These are phyloP conservation scores for Chelonoidis abingdonii DNA, from an alignment of 2,113 vertebrate genomes.

Conservation along the genomic window DNA sequence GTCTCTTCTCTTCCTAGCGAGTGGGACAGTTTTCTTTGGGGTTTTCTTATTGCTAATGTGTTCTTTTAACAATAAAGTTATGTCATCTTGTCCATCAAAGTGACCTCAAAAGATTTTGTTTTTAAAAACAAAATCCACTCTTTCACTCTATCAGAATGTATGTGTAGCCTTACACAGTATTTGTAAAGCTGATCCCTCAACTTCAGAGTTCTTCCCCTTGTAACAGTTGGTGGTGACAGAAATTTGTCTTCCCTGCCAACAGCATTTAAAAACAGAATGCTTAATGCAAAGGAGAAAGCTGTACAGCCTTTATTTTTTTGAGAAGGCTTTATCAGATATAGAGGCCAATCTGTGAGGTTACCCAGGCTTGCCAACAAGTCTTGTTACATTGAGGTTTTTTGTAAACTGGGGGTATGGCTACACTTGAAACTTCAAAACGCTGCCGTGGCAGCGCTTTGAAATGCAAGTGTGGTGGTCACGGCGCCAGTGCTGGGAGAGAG, in stretches of 20 bases:
- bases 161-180: background rate
- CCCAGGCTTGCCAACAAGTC: background rate
- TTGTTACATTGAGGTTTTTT: background rate
- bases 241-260: background rate
- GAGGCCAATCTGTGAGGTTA: background rate
- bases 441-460: too few relatives aligned
- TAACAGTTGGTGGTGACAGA: background rate
- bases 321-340: background rate
- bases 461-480: too few relatives aligned
- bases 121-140: background rate
- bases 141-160: background rate
- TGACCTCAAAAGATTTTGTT: background rate
- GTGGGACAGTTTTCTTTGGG: background rate
- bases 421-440: too few relatives aligned
- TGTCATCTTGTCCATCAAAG: background rate
- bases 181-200: background rate
- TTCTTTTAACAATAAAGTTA: background rate
- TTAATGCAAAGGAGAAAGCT: background rate
- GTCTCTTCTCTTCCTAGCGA: background rate
- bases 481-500: too few relatives aligned
- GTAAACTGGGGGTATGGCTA: background rate
- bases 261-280: rapidly evolving
- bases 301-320: background rate
- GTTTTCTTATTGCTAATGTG: background rate
- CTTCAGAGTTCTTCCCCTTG: background rate